Evolutionary conservation across 2,113 vertebrate species (phyloP), one percentile per base, ranked within the genome.

Genomic region (Mystacornis crossleyi): DNA sequence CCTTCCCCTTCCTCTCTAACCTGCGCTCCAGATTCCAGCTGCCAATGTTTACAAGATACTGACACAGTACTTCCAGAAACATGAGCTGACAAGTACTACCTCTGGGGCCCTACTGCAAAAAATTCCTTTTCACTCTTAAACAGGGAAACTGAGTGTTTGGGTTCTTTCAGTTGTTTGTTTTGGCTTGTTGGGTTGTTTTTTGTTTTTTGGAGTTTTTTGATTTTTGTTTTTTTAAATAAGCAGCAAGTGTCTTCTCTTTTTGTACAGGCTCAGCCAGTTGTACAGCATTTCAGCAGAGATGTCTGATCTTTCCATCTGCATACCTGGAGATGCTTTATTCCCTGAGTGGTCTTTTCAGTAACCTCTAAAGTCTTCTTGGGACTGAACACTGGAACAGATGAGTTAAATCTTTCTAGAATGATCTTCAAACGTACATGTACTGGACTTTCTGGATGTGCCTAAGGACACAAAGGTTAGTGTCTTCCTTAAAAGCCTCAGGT

Each of bases 391-490:
- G 42, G 64, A 88, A 61, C 26, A 34, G 64, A 89, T 80, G 74
- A 73, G 47, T 81, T 90, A 60, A 78, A 83, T 95, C 72, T 47
- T 91, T 93, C 89, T 48, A 91, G 65, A 91, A 95, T 90, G 57
- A 81, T 93, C 70, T 45, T 79, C 67, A 51, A 43, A 47, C 4
- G 1, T 34, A 92, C 71, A 96, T 79, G 21, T 90, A 50, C 45
- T 89, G 81, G 86, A 93, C 67, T 95, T 96, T 87, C 95, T 95
- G 93, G 92, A 97, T 97, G 96, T 87, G 67, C 94, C 86, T 93
- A 96, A 97, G 94, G 95, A 98, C 94, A 97, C 95, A 72, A 98
- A 98, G 98, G 98, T 98, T 94, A 97, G 98, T 97, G 57, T 60
- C 58, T 82, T 85, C 34, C 62, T 79, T 91, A 86, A 88, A 92